A percentile compares a stretch with the other conserved stretches of the same genome.
Conservation (phyloP, 1,140 invertebrate species). For the Drosophila seguyi region DNA sequence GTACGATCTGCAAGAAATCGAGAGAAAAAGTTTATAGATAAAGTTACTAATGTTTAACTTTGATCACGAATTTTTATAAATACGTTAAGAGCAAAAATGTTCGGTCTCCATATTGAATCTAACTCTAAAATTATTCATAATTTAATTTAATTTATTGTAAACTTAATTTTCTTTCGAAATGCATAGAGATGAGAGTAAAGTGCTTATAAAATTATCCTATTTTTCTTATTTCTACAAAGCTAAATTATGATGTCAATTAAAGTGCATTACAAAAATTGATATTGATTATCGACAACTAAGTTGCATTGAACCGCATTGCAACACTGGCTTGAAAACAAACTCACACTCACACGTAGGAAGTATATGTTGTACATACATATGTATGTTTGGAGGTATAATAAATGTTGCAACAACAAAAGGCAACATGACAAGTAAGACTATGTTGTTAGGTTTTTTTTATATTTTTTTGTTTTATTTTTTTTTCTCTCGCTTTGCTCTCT, state of each 20-base stretch:
- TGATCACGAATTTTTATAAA: neutral
- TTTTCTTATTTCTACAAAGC: neutral
- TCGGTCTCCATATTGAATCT: neutral
- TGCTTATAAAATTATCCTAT: neutral
- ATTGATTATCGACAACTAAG: conserved; percentile 33
- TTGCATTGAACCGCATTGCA: conserved; percentile 37
- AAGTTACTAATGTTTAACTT: conserved; percentile 9
- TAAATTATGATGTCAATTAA: conserved; percentile 25
- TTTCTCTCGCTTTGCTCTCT: conserved; percentile 52
- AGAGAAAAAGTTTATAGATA: neutral
- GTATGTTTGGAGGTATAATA: conserved; percentile 29
- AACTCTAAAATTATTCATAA: neutral
- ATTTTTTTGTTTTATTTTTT: conserved; percentile 24
- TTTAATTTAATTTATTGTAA: no score
- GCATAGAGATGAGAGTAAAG: no score
- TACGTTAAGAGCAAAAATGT: neutral
- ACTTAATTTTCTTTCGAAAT: neutral
- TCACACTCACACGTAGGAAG: conserved; percentile 17
- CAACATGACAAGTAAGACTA: conserved; percentile 38
- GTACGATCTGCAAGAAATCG: conserved; percentile 40
- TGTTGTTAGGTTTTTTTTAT: conserved; percentile 48
- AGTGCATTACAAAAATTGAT: conserved; percentile 18
- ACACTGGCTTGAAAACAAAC: conserved; percentile 25
- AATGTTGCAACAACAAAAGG: conserved; percentile 55
- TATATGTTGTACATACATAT: conserved; percentile 7